phyloP scores from a whole-genome alignment of 30 jellyfish, hydroid and myxozoan genomes.

The Hydra vulgaris region DNA sequence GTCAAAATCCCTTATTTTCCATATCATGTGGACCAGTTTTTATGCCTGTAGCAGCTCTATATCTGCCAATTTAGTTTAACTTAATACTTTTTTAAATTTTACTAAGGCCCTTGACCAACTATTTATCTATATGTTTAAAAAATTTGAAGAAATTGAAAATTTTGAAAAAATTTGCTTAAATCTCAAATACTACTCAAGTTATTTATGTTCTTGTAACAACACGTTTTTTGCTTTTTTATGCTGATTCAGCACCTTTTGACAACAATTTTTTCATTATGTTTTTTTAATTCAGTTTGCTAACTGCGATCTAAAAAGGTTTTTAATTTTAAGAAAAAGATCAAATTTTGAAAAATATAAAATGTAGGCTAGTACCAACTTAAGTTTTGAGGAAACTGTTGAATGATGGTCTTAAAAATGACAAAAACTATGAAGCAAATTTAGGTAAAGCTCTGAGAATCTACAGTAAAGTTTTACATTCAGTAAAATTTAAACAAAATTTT shows the following conservation, averaged over 20 bases:
- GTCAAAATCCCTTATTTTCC: not conserved
- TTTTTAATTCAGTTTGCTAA: not conserved
- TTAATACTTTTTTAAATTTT: too few species aligned
- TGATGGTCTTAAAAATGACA: too few species aligned
- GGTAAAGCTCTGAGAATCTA: too few species aligned
- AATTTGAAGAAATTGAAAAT: too few species aligned
- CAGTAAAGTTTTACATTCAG: too few species aligned
- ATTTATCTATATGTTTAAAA: constrained; percentile 30
- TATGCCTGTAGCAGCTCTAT: not conserved
- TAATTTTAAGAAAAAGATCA: too few species aligned
- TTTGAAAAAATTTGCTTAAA: too few species aligned
- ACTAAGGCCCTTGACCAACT: not conserved
- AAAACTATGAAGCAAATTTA: too few species aligned
- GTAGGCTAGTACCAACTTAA: too few species aligned
- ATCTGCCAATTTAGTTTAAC: not conserved
- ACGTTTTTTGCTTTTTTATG: not conserved
- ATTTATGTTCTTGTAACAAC: not conserved
- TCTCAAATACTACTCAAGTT: not conserved
- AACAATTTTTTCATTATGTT: not conserved
- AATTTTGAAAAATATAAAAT: too few species aligned
- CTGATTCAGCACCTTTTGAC: not conserved
- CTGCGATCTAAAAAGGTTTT: constrained; percentile 4
- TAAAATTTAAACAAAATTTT: too few species aligned
- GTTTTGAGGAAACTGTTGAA: too few species aligned
- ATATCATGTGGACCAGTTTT: not conserved